Percentiles rank a stretch among this genome's conserved stretches.
These are phyloP conservation scores for Lysandra bellargus DNA, from an alignment of 2,888 invertebrate genomes.

Conservation along the genomic window DNA sequence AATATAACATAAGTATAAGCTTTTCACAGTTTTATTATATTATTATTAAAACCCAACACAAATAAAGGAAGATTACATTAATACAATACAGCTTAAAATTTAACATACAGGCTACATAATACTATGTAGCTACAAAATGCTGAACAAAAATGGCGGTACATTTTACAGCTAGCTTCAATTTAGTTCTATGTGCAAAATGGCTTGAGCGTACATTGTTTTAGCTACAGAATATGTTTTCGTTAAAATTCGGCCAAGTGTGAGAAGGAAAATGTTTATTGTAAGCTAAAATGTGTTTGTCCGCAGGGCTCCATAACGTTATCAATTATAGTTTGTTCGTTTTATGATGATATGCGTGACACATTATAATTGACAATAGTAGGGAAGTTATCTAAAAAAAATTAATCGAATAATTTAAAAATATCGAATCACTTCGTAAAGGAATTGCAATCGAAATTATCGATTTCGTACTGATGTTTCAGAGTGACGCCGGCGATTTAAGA, in stretches of 20 bases:
- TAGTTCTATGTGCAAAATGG: constrained; percentile 5
- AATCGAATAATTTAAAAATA: too few species aligned
- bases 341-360: too few species aligned
- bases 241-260: neutral
- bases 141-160: neutral
- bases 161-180: neutral
- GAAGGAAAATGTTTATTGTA: too few species aligned
- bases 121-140: neutral
- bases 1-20: too few species aligned
- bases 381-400: too few species aligned
- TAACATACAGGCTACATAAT: neutral
- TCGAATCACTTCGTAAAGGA: too few species aligned
- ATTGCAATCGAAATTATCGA: too few species aligned
- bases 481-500: too few species aligned
- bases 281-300: neutral
- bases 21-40: neutral
- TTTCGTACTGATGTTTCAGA: too few species aligned
- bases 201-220: neutral
- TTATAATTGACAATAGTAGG: too few species aligned
- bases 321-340: too few species aligned
- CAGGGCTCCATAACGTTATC: too few species aligned
- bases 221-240: neutral
- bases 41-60: neutral
- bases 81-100: neutral
- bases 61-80: neutral